A percentile compares a stretch with the other conserved stretches of the same genome.
Conservation (phyloP, 1,140 invertebrate species). For the Mactra quadrangularis region DNA sequence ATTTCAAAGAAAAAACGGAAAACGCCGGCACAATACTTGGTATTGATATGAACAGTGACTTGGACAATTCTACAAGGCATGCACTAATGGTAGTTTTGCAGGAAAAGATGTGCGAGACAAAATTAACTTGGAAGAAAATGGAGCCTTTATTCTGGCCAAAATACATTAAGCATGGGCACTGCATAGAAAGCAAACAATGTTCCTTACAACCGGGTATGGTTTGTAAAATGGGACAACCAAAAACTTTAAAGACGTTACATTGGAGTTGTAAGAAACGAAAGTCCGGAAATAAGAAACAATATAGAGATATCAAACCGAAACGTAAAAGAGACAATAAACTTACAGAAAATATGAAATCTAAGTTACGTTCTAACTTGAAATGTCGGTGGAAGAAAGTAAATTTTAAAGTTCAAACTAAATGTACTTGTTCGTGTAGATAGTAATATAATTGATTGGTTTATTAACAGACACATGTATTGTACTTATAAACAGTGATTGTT, state of each 20-base stretch:
- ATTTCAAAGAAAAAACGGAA: background rate
- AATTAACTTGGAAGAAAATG: constrained; percentile 36
- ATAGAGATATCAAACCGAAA: background rate
- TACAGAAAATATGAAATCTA: background rate
- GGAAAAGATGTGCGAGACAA: background rate
- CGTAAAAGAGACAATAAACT: background rate
- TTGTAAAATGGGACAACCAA: constrained; percentile 3
- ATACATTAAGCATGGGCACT: constrained; percentile 22
- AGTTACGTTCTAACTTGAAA: background rate
- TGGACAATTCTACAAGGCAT: background rate
- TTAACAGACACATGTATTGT: too few relatives aligned
- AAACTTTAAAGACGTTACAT: background rate
- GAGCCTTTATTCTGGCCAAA: constrained; percentile 35
- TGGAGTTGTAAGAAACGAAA: constrained; percentile 32
- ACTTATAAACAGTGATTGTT: too few relatives aligned
- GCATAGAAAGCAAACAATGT: background rate
- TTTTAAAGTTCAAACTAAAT: constrained; percentile 13
- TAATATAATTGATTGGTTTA: too few relatives aligned
- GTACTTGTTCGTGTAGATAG: constrained; percentile 3
- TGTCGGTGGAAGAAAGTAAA: constrained; percentile 44
- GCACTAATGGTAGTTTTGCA: constrained; percentile 9
- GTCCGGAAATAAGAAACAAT: background rate
- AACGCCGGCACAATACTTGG: background rate
- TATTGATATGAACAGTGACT: background rate
- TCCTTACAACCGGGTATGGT: constrained; percentile 39